Percentiles rank a stretch among this genome's conserved stretches.
Conservation (phyloP, 1,140 invertebrate genomes). For the Sycophaga agraensis region DNA sequence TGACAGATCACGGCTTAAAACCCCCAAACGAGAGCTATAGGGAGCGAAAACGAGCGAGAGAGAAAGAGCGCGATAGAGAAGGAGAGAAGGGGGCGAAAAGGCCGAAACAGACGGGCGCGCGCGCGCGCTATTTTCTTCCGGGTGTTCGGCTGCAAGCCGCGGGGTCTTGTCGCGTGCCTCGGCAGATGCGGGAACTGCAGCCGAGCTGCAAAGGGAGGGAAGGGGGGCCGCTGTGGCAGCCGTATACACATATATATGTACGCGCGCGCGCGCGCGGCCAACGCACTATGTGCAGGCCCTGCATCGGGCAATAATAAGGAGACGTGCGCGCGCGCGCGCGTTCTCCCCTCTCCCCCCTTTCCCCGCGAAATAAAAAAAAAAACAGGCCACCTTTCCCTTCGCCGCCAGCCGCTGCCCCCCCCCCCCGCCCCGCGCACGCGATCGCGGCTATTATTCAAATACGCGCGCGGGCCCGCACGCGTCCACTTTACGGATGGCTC, state of each 20-base stretch:
- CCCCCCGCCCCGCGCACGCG: slow-evolving; percentile 24
- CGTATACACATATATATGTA: no score
- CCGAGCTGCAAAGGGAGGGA: slow-evolving; percentile 33
- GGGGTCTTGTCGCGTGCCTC: slow-evolving; percentile 47
- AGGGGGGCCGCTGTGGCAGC: slow-evolving; percentile 3
- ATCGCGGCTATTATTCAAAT: slow-evolving; percentile 48
- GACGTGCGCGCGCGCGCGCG: slow-evolving; percentile 6
- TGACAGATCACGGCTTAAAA: slow-evolving; percentile 11
- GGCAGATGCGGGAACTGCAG: slow-evolving; percentile 46
- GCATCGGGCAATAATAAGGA: slow-evolving; percentile 47
- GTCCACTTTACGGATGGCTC: not conserved
- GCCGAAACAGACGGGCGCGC: not conserved
- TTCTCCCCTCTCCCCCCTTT: not conserved
- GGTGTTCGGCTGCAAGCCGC: slow-evolving; percentile 41
- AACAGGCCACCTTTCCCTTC: not conserved
- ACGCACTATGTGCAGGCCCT: slow-evolving; percentile 37
- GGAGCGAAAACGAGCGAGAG: slow-evolving; percentile 2
- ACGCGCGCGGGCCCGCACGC: slow-evolving; percentile 22
- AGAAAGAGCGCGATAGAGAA: slow-evolving; percentile 24
- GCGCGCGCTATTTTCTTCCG: slow-evolving; percentile 40
- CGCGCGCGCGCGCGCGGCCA: not conserved
- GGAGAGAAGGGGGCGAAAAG: slow-evolving; percentile 13
- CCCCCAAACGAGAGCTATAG: not conserved
- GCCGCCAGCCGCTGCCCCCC: not conserved
- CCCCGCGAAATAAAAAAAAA: no score